A percentile compares a stretch with the other conserved stretches of the same genome.
These are phyloP conservation scores for Epicampocera succincta DNA, from an alignment of 2,888 invertebrate genomes.

Conservation along the genomic window DNA sequence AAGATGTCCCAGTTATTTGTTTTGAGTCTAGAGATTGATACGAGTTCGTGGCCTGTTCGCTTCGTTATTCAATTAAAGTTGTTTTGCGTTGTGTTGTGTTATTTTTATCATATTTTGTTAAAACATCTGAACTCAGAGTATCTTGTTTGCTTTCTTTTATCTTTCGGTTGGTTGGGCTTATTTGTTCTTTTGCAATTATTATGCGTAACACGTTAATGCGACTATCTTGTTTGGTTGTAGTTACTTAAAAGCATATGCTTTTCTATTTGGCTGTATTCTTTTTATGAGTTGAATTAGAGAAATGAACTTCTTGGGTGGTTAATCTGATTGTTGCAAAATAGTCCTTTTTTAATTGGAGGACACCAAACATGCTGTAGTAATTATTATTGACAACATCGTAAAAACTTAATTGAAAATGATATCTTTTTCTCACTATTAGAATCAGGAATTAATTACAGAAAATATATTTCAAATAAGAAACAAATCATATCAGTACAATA, in stretches of 20 bases:
- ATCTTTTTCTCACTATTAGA: not conserved
- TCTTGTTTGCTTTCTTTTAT: conserved; percentile 4
- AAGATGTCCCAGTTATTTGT: conserved; percentile 67
- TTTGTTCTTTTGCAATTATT: conserved; percentile 55
- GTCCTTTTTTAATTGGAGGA: conserved; percentile 28
- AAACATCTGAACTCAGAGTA: not conserved
- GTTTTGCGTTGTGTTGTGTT: not conserved
- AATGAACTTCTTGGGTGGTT: conserved; percentile 60
- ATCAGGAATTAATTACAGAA: too few species aligned
- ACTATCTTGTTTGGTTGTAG: conserved; percentile 37
- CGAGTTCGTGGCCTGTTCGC: conserved; percentile 34
- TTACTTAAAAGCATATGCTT: conserved; percentile 50
- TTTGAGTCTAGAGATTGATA: conserved; percentile 58
- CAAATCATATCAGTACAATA: too few species aligned
- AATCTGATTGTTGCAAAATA: conserved; percentile 52
- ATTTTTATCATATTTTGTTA: conserved; percentile 21
- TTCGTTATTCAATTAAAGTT: conserved; percentile 33
- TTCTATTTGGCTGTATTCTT: conserved; percentile 12
- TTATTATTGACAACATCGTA: not conserved
- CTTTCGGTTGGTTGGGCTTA: not conserved
- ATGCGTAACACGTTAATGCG: conserved; percentile 67
- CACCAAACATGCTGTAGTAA: conserved; percentile 46
- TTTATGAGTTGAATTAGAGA: not conserved
- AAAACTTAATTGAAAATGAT: conserved; percentile 11
- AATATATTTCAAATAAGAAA: too few species aligned